Percentiles rank a stretch among this genome's conserved stretches.
Evolutionary conservation across 1,140 invertebrate species (phyloP).

Genomic region (Catajapyx aquilonaris): DNA sequence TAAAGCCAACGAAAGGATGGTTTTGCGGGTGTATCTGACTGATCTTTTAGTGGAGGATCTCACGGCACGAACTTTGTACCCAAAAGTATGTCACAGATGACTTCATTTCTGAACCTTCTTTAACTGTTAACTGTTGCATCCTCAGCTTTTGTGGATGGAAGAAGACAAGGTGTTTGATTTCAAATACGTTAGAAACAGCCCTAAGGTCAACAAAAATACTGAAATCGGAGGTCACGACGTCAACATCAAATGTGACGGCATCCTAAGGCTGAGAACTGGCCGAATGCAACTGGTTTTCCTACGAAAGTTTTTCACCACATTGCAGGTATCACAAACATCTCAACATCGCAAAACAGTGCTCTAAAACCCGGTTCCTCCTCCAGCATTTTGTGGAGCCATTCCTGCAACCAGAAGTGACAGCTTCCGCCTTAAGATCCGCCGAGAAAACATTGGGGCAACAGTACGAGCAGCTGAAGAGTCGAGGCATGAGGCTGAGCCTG

Average conservation of each 20-base stretch:
- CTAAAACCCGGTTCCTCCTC: no score
- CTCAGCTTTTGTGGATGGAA: slow-evolving; percentile 39
- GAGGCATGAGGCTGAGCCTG: slow-evolving; percentile 39
- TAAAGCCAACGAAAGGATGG: slow-evolving; percentile 55
- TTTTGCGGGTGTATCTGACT: slow-evolving; percentile 41
- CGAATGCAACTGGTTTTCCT: slow-evolving; percentile 45
- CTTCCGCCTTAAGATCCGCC: slow-evolving; percentile 12
- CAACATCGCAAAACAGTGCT: no score
- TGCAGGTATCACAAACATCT: background rate
- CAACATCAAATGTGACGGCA: slow-evolving; percentile 36
- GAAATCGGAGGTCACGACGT: slow-evolving; percentile 13
- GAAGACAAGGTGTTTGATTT: slow-evolving; percentile 56
- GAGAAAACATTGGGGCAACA: slow-evolving; percentile 14
- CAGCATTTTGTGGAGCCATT: slow-evolving; percentile 48
- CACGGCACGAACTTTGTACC: slow-evolving; percentile 49
- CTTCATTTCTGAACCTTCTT: background rate
- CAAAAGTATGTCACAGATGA: slow-evolving; percentile 21
- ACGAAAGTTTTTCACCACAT: slow-evolving; percentile 33
- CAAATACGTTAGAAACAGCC: slow-evolving; percentile 47
- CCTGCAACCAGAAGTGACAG: slow-evolving; percentile 21
- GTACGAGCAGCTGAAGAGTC: slow-evolving; percentile 30
- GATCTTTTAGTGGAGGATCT: slow-evolving; percentile 46
- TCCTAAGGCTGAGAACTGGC: slow-evolving; percentile 43
- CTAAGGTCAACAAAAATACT: slow-evolving; percentile 31
- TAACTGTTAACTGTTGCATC: no score